Base-by-base conservation (phyloP, 2,888 invertebrate genomes). In the Lepidonotus clava region DNA sequence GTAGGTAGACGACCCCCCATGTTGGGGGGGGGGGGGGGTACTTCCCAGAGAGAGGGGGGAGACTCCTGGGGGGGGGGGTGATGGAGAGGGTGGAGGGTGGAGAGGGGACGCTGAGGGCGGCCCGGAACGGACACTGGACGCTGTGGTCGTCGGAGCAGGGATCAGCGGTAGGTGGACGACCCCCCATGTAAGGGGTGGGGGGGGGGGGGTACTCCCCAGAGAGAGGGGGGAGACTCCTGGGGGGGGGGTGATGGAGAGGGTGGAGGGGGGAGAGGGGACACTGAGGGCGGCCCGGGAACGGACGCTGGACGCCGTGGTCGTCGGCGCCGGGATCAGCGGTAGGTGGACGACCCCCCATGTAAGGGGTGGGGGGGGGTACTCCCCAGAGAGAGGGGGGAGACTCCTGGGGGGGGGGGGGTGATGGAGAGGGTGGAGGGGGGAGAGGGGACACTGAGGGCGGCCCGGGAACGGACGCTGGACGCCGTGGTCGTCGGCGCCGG, bases 321-420 rank as follows among this genome's bases (percentile, higher is more conserved):
- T 84, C 1, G 84, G 84, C 34, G 84, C 84, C 36, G 84, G 84
- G 34, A 84, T 84, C 66, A 84, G 84, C 66, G 84, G 84, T 84
- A 32, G 66, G 84, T 84, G 41, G 5, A 41, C n/a, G n/a, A n/a
- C n/a, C n/a, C n/a, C n/a, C n/a, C n/a, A n/a, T n/a, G n/a, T n/a
- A n/a, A n/a, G n/a, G n/a, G n/a, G n/a, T n/a, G n/a, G n/a, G n/a
- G n/a, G n/a, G n/a, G n/a, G n/a, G n/a, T n/a, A n/a, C n/a, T n/a
- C n/a, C n/a, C n/a, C n/a, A n/a, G n/a, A n/a, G n/a, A n/a, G n/a
- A n/a, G n/a, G n/a, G n/a, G n/a, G n/a, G n/a, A n/a, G n/a, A n/a
- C n/a, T n/a, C n/a, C n/a, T 18, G 14, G 21, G 51, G 51, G 51
- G 14, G 21, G 51, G 51, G 21, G 21, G 11, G 51, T 18, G 51